Conservation (phyloP, 2,888 invertebrate species). For the Euspilapteryx auroguttella region DNA sequence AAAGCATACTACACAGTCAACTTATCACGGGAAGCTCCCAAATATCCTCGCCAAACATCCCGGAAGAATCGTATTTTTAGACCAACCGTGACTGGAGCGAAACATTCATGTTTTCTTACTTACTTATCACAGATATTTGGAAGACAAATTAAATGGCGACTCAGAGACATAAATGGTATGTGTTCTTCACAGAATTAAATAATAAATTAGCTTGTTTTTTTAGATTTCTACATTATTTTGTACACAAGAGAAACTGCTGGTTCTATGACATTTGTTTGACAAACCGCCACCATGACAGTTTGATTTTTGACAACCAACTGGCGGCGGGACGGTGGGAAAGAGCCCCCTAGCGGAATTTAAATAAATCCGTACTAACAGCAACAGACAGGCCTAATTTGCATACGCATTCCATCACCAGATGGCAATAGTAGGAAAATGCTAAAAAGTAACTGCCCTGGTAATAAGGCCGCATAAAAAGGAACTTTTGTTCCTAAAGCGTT, state of each 20-base stretch:
- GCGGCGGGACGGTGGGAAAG: slow-evolving; percentile 9
- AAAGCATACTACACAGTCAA: background rate
- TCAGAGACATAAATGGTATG: slow-evolving; percentile 26
- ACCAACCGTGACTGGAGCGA: slow-evolving; percentile 33
- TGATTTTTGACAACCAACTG: slow-evolving; percentile 4
- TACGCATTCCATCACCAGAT: too few species aligned
- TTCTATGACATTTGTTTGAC: slow-evolving; percentile 5
- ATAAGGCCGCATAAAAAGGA: too few species aligned
- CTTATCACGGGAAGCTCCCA: slow-evolving; percentile 12
- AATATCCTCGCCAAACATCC: slow-evolving; percentile 31
- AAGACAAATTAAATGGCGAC: slow-evolving; percentile 16
- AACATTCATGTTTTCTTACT: slow-evolving; percentile 17
- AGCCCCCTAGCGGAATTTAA: background rate
- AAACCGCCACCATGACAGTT: slow-evolving; percentile 13
- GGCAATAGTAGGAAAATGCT: too few species aligned
- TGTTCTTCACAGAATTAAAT: slow-evolving; percentile 39
- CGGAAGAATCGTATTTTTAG: slow-evolving; percentile 33
- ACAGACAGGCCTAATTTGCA: slow-evolving; percentile 28
- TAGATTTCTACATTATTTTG: slow-evolving; percentile 34
- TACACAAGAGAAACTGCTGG: slow-evolving; percentile 29
- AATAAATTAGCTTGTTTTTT: slow-evolving; percentile 55
- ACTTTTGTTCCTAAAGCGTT: too few species aligned
- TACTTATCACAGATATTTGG: slow-evolving; percentile 23
- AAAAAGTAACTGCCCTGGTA: too few species aligned
- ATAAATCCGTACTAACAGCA: too few species aligned